Base-by-base conservation (phyloP, 2,888 invertebrate species). In the Syrphus vitripennis region DNA sequence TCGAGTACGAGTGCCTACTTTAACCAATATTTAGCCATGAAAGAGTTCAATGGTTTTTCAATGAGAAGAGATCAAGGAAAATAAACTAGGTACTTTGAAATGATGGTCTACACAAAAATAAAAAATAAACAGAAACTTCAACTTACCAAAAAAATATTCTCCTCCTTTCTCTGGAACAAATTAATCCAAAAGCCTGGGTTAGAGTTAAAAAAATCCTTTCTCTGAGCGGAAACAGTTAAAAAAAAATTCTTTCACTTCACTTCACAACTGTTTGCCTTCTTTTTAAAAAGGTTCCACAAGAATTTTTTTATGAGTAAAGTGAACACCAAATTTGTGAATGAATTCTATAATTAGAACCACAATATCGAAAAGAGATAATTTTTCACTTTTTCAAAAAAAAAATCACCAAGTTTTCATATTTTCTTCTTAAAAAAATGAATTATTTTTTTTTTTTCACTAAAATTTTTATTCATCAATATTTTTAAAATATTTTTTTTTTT, bases 101-200 rank as follows among this genome's bases (percentile, higher is more conserved):
- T 14, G n/a, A 31, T 31, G 29, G 10, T 10, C n/a, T n/a, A n/a
- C n/a, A n/a, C n/a, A n/a, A n/a, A n/a, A n/a, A n/a, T n/a, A n/a
- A n/a, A n/a, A n/a, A n/a, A n/a, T n/a, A n/a, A n/a, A n/a, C n/a
- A n/a, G n/a, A n/a, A n/a, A n/a, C n/a, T n/a, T 7, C 2, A 31
- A 61, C 83, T 83, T 75, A 83, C 83, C 79, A 63, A 9, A 70
- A 9, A 70, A 83, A 75, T 37, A 10, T 45, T 63, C 42, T 65
- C 69, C 40, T 21, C 31, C 12, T 10, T n/a, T n/a, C 16, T 26
- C 55, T 14, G 40, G 19, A 57, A 48, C 69, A 31, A 75, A 50
- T 80, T 83, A 79, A 83, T 83, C 80, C 83, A 84, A 71, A 45
- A 45, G 14, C 14, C 45, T 80, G 29, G 4, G n/a, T 29, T 29